Conservation (phyloP, 2,797 vertebrate genomes). For the Rhinophrynus dorsalis region DNA sequence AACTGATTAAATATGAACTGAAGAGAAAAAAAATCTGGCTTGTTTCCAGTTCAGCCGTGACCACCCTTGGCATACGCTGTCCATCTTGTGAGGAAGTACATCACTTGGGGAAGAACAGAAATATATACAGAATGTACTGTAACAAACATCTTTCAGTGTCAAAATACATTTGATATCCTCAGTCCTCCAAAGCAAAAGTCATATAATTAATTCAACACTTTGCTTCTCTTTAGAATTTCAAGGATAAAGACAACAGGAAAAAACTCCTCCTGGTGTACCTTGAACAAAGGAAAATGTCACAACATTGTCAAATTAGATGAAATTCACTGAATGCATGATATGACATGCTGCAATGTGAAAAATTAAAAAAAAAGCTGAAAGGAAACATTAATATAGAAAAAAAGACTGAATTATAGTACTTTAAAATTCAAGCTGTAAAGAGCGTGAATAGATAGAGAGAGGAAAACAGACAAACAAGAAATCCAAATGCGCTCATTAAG, state of each 20-base stretch:
- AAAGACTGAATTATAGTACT: neutral
- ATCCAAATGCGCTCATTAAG: neutral
- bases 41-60: neutral
- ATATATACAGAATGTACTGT: neutral
- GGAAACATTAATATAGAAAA: neutral
- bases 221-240: neutral
- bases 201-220: slow-evolving; percentile 14
- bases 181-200: neutral
- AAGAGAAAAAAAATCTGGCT: neutral
- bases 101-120: neutral
- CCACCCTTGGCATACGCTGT: neutral
- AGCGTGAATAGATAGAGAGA: slow-evolving; percentile 2
- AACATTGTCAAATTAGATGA: neutral
- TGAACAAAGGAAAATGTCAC: slow-evolving; percentile 1
- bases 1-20: neutral
- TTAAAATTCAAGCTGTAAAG: neutral
- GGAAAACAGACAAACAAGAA: neutral
- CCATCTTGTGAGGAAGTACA: neutral
- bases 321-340: neutral
- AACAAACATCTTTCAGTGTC: slow-evolving; percentile 1
- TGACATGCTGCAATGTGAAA: neutral
- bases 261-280: slow-evolving; percentile 5
- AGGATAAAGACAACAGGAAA: slow-evolving; percentile 5
- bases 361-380: neutral
- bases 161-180: neutral